Evolutionary conservation across 2,797 vertebrate genomes (phyloP).

Genomic region (Cossypha polioptera): DNA sequence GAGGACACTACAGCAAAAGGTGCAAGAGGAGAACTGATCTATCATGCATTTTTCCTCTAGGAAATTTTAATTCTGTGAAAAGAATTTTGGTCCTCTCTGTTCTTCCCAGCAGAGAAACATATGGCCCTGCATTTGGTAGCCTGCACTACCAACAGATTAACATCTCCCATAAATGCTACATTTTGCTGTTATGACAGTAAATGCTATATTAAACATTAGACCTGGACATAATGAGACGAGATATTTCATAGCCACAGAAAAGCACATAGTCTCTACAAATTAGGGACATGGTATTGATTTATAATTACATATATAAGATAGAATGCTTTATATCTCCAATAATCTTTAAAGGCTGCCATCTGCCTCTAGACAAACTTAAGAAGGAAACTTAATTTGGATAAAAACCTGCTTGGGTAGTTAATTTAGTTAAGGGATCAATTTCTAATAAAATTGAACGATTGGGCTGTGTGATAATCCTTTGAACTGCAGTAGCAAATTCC

Average conservation of each 20-base stretch:
- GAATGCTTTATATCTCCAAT: neutral
- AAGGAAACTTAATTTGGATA: slow-evolving; percentile 42
- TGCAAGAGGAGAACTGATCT: neutral
- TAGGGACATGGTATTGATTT: neutral
- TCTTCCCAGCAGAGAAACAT: neutral
- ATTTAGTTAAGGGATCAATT: slow-evolving; percentile 55
- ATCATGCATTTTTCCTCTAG: neutral
- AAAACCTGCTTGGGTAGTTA: slow-evolving; percentile 25
- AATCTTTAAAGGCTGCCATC: slow-evolving; percentile 33
- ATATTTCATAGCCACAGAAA: neutral
- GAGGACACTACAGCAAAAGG: neutral
- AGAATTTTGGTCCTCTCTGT: neutral
- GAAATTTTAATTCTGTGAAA: neutral
- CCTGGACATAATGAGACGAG: neutral
- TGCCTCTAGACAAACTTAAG: slow-evolving; percentile 23
- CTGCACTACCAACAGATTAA: neutral
- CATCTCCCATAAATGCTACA: neutral
- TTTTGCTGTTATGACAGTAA: neutral
- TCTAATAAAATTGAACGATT: slow-evolving; percentile 41
- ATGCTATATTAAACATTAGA: neutral
- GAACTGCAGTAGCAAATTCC: neutral
- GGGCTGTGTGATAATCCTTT: slow-evolving; percentile 5
- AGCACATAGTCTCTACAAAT: neutral
- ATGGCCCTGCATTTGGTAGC: neutral
- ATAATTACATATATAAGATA: neutral